Evolutionary conservation across 2,113 vertebrate genomes (phyloP).

Genomic region (Zapornia atra): DNA sequence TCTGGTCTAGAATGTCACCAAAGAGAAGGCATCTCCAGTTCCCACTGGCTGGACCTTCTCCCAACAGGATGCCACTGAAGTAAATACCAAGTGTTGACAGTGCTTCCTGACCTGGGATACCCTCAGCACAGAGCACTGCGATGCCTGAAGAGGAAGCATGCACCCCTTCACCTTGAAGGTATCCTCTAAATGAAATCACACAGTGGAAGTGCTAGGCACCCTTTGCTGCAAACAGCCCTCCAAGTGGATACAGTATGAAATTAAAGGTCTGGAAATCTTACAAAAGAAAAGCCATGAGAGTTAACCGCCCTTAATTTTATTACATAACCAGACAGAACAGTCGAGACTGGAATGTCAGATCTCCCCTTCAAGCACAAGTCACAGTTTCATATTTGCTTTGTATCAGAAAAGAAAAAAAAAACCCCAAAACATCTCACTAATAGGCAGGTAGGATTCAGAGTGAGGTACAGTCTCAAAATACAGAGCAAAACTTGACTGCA

Average conservation of each 20-base stretch:
- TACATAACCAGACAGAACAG: slow-evolving; percentile 59
- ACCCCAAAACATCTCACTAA: slow-evolving; percentile 5
- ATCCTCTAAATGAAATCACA: neutral
- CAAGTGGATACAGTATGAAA: neutral
- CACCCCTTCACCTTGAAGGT: neutral
- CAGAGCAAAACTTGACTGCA: slow-evolving; percentile 36
- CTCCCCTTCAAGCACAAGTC: slow-evolving; percentile 23
- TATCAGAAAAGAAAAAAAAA: slow-evolving; percentile 9
- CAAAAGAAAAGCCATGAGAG: slow-evolving; percentile 35
- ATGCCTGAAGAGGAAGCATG: neutral
- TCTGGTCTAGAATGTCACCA: neutral
- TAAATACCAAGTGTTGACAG: neutral
- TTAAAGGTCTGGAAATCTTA: slow-evolving; percentile 24
- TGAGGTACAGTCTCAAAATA: slow-evolving; percentile 29
- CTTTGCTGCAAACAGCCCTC: neutral
- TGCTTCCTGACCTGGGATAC: neutral
- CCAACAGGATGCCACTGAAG: neutral
- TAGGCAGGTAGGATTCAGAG: neutral
- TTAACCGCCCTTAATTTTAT: slow-evolving; percentile 67
- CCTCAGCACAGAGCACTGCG: neutral
- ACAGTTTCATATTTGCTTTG: slow-evolving; percentile 54
- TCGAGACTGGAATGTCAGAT: slow-evolving; percentile 63
- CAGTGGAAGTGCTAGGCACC: neutral
- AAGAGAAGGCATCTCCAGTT: neutral
- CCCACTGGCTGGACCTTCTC: neutral